phyloP scores from a whole-genome alignment of 2,113 vertebrate genomes.

The Tragelaphus imberbis region DNA sequence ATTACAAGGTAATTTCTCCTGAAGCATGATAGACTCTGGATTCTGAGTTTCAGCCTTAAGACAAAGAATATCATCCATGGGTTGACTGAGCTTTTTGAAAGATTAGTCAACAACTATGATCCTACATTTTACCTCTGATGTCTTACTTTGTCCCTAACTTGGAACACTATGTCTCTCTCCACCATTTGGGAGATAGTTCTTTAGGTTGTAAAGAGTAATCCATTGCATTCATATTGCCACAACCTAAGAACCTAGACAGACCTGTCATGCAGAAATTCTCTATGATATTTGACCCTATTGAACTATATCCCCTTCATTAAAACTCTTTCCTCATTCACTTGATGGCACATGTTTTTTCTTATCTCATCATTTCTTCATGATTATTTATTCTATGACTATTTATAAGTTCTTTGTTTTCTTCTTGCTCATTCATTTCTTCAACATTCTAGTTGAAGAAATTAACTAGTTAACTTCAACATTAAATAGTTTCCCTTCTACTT shows the following conservation, averaged over 20 bases:
- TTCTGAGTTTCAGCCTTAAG: not conserved
- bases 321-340: not conserved
- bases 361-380: not conserved
- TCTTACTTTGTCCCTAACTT: not conserved
- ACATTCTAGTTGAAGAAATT: not conserved
- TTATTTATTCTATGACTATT: not conserved
- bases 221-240: not conserved
- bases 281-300: not conserved
- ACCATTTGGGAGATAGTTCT: not conserved
- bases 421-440: not conserved
- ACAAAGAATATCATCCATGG: not conserved
- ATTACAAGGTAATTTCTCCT: not conserved
- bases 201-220: not conserved
- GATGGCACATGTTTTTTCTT: not conserved
- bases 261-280: not conserved
- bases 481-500: not conserved
- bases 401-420: not conserved
- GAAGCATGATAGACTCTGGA: not conserved
- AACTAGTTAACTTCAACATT: not conserved
- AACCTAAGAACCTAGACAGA: not conserved
- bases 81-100: not conserved
- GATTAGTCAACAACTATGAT: not conserved
- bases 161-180: not conserved
- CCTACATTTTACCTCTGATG: not conserved
- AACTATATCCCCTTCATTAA: not conserved